phyloP scores from a whole-genome alignment of 1,140 invertebrate species.

The Akabosia matsudoensis region DNA sequence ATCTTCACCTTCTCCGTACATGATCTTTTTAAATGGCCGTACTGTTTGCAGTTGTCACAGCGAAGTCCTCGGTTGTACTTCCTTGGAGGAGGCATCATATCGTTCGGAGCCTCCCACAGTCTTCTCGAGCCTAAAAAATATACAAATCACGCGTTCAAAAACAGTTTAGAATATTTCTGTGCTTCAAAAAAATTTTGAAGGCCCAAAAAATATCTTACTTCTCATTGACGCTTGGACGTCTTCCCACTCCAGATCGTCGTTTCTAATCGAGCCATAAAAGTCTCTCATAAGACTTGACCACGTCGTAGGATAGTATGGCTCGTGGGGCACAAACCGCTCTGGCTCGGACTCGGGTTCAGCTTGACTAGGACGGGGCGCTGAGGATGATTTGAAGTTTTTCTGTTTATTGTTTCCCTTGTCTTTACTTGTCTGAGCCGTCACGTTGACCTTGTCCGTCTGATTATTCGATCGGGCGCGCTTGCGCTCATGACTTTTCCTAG shows the following conservation, averaged over 20 bases:
- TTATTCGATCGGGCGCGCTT: no score
- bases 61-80: background rate
- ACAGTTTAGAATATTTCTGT: no score
- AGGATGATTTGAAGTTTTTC: no score
- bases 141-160: no score
- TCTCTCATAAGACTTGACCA: constrained; percentile 3
- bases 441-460: no score
- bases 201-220: no score
- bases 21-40: background rate
- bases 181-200: no score
- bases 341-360: no score
- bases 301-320: background rate
- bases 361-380: no score
- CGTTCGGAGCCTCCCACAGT: background rate
- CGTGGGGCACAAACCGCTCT: background rate
- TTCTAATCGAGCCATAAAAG: background rate
- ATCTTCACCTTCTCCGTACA: background rate
- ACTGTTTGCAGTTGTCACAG: background rate
- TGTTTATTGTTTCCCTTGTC: no score
- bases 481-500: no score
- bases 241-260: background rate
- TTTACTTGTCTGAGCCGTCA: no score
- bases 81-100: constrained; percentile 5
- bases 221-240: background rate
- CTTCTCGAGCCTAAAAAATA: background rate